Conservation (phyloP, 2,113 vertebrate genomes). For the Triplophysa rosa region DNA sequence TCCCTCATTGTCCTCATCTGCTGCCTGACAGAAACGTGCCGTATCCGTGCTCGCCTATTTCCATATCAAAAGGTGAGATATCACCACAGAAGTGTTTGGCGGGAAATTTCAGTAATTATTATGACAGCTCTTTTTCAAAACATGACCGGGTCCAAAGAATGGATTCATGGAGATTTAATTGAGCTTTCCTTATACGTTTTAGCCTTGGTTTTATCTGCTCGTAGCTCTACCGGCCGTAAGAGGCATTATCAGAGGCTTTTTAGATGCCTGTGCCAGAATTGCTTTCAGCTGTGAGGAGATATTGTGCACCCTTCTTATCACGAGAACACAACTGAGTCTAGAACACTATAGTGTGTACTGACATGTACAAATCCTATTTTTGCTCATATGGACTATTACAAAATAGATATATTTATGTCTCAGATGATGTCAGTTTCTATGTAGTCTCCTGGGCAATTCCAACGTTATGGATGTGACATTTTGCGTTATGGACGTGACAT, state of each 20-base stretch:
- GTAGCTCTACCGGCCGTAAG: slow-evolving; percentile 6
- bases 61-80: slow-evolving; percentile 69
- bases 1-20: slow-evolving; percentile 46
- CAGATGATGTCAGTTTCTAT: too few relatives aligned
- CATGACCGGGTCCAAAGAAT: slow-evolving; percentile 56
- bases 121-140: slow-evolving; percentile 63
- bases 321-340: neutral
- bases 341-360: neutral
- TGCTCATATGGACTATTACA: neutral
- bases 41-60: slow-evolving; percentile 59
- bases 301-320: slow-evolving; percentile 4
- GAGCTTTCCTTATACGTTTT: slow-evolving; percentile 57
- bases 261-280: slow-evolving; percentile 9
- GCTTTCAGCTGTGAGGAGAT: slow-evolving; percentile 6
- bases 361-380: neutral
- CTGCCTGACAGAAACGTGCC: slow-evolving; percentile 48
- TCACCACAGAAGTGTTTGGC: slow-evolving; percentile 60
- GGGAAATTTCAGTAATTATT: slow-evolving; percentile 67
- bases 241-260: slow-evolving; percentile 46
- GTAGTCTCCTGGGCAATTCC: too few relatives aligned
- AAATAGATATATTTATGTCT: too few relatives aligned
- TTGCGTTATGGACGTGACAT: too few relatives aligned
- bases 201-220: neutral
- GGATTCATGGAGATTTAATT: slow-evolving; percentile 60
- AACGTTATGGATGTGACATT: too few relatives aligned